Conservation (phyloP, 2,113 vertebrate genomes). For the Sclerurus mexicanus region DNA sequence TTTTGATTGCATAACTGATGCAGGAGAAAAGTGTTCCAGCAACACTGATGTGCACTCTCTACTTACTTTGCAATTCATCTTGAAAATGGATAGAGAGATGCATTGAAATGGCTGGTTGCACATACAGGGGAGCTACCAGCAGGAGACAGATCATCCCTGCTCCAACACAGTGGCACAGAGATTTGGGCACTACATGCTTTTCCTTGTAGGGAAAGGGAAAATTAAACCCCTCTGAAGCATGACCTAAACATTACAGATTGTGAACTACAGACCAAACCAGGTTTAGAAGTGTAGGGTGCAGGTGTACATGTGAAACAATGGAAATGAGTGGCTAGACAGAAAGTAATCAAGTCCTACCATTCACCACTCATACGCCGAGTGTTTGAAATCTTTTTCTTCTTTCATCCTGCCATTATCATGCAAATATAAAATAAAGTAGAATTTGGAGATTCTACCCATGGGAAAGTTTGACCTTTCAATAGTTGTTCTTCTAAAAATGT, state of each 20-base stretch:
- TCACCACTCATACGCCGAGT: background rate
- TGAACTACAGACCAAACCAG: background rate
- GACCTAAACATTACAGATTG: background rate
- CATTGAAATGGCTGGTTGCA: background rate
- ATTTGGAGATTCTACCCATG: background rate
- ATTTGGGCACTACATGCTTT: background rate
- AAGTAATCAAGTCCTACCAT: background rate
- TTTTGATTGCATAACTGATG: constrained; percentile 37
- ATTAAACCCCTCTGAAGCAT: background rate
- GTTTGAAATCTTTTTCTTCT: background rate
- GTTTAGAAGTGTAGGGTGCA: background rate
- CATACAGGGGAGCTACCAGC: background rate
- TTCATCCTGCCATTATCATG: background rate
- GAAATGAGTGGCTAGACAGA: background rate
- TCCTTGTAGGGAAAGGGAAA: background rate
- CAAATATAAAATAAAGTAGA: background rate
- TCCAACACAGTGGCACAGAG: background rate
- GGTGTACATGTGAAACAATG: background rate
- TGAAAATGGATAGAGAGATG: background rate
- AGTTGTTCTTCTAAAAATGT: background rate
- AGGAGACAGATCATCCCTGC: background rate
- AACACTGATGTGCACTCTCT: background rate
- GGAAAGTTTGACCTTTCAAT: constrained; percentile 16
- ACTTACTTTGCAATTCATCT: background rate
- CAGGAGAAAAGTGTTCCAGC: background rate